Percentiles rank a stretch among this genome's conserved stretches.
phyloP scores from a whole-genome alignment of 2,797 vertebrate species.

The Xiphorhynchus erythropygius region DNA sequence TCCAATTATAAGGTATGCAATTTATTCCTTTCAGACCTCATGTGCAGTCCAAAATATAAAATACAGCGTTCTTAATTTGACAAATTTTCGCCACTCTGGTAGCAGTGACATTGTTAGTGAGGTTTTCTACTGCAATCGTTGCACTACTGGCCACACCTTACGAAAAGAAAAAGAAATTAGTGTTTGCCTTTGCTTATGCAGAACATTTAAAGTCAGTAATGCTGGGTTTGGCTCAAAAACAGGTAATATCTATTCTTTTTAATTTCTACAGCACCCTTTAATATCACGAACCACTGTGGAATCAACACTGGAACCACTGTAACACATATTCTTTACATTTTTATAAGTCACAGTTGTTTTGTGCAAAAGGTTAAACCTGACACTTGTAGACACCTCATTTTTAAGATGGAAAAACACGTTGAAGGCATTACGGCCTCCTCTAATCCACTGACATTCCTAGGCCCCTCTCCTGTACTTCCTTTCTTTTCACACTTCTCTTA shows the following conservation, averaged over 20 bases:
- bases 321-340: neutral
- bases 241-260: neutral
- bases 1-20: neutral
- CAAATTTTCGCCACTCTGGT: neutral
- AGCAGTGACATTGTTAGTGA: neutral
- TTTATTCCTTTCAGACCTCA: neutral
- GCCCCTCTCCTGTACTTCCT: neutral
- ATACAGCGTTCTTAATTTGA: neutral
- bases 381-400: constrained; percentile 23
- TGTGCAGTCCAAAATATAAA: neutral
- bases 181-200: neutral
- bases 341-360: constrained; percentile 7
- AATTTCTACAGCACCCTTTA: neutral
- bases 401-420: neutral
- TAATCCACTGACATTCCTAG: neutral
- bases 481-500: constrained; percentile 6
- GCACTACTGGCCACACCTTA: neutral
- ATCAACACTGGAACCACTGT: neutral
- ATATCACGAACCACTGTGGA: neutral
- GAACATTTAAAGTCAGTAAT: neutral
- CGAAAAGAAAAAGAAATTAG: neutral
- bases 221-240: neutral
- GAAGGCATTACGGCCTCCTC: constrained; percentile 11
- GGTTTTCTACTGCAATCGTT: neutral
- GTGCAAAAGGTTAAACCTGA: constrained; percentile 24